Percentiles rank a stretch among this genome's conserved stretches.
phyloP scores from a whole-genome alignment of 2,888 invertebrate genomes.

The Spilarctia lutea region DNA sequence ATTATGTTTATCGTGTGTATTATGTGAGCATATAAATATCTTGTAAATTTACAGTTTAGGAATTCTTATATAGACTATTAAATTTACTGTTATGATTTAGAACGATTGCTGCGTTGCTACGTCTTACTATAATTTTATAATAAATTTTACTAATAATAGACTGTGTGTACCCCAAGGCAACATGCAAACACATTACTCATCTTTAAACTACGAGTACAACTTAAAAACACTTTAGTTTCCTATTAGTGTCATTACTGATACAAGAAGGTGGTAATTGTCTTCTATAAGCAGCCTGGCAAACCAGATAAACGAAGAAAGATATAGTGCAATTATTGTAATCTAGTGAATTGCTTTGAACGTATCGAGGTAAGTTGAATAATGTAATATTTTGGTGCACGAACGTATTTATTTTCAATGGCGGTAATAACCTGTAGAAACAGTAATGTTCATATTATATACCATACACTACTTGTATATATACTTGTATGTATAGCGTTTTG shows the following conservation, averaged over 20 bases:
- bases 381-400: not conserved
- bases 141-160: not conserved
- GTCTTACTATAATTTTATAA: not conserved
- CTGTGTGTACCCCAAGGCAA: not conserved
- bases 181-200: not conserved
- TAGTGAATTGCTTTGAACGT: not conserved
- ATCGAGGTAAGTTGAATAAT: not conserved
- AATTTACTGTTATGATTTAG: not conserved
- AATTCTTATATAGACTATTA: not conserved
- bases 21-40: not conserved
- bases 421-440: not conserved
- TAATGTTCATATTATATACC: no score
- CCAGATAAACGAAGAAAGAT: not conserved
- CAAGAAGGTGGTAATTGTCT: constrained; percentile 5
- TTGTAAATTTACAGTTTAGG: not conserved
- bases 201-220: not conserved
- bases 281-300: not conserved
- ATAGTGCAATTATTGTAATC: not conserved
- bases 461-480: no score
- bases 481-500: no score
- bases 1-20: not conserved
- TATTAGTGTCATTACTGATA: constrained; percentile 6
- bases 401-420: not conserved
- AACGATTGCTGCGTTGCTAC: not conserved
- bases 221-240: not conserved